Base-by-base conservation (phyloP, 53 echinoderm and acorn worm species). In the Paelopatides confundens region DNA sequence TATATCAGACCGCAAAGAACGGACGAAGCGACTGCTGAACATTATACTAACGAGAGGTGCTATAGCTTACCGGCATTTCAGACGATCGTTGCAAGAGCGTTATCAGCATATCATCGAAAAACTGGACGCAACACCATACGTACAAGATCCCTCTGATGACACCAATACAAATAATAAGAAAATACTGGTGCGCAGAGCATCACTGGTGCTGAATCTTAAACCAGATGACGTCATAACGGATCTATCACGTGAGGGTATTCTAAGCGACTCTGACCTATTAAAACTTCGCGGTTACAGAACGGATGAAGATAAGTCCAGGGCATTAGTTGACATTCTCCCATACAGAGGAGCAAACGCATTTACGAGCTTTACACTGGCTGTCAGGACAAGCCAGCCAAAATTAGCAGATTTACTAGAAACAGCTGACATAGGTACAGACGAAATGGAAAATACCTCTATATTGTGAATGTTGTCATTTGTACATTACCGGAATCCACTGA, bases 21-120 rank as follows among this genome's bases (percentile, higher is more conserved):
- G 89, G 66, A 90, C 93, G 10, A 87, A 88, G 49, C 86, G 93
- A 49, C 90, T 97, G n/a, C 82, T 97, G 17, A 83, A 88, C 65
- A 70, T 95, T 24, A 85, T 97, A 9, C 76, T 81, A 52, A 92
- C 93, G 29, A 95, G 93, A 86, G 92, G 88, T 58, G 85, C 90
- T 0, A 39, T 93, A 34, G 97, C 97, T 10, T 97, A 93, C 82
- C 97, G 95, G 68, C 95, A 97, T 54, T 97, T 97, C 58, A 89
- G 94, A 39, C 93, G 93, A 47, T 87, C 93, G 30, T 89, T 97
- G 47, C 88, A 91, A 47, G 97, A 97, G 29, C 82, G 90, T 29
- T 97, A 97, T 62, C 62, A 93, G 3, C 89, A 93, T 38, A 70
- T 97, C 37, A 92, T 97, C 3, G 76, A 85, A 48, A 90, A 88